Evolutionary conservation across 2,888 invertebrate species (phyloP).

Genomic region (Leptura quadrifasciata): DNA sequence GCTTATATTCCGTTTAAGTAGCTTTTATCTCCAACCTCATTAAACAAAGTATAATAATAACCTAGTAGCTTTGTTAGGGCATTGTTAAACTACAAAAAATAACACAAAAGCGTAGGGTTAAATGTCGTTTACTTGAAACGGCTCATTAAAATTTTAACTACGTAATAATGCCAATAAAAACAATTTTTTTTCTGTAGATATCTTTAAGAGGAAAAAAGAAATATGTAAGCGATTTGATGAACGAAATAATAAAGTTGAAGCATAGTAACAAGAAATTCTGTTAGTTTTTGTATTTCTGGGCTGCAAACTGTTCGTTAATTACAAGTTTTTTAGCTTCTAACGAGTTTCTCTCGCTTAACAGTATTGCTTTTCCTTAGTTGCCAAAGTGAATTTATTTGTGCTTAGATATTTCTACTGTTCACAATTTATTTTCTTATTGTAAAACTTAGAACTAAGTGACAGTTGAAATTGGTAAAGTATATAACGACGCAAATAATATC

Average conservation of each 20-base stretch:
- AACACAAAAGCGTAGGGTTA: background rate
- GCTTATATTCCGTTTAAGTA: conserved; percentile 46
- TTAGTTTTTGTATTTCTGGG: background rate
- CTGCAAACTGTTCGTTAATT: conserved; percentile 10
- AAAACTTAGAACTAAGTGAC: background rate
- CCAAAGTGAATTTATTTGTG: background rate
- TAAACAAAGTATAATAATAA: conserved; percentile 48
- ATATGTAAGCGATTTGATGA: background rate
- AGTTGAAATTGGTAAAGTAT: too few species aligned
- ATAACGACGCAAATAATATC: too few species aligned
- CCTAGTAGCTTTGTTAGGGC: conserved; percentile 41
- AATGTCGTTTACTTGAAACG: background rate
- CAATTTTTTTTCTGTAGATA: background rate
- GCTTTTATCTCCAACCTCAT: conserved; percentile 50
- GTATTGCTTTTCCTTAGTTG: background rate
- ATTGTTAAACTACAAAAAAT: conserved; percentile 9
- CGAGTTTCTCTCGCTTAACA: background rate
- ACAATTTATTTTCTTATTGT: background rate
- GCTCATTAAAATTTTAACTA: background rate
- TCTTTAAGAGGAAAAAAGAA: background rate
- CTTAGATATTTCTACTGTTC: background rate
- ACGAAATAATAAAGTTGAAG: background rate
- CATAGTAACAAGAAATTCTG: background rate
- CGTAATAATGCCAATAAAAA: background rate
- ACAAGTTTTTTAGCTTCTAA: background rate